Base-by-base conservation (phyloP, 2,797 vertebrate genomes). In the Karalla daura region DNA sequence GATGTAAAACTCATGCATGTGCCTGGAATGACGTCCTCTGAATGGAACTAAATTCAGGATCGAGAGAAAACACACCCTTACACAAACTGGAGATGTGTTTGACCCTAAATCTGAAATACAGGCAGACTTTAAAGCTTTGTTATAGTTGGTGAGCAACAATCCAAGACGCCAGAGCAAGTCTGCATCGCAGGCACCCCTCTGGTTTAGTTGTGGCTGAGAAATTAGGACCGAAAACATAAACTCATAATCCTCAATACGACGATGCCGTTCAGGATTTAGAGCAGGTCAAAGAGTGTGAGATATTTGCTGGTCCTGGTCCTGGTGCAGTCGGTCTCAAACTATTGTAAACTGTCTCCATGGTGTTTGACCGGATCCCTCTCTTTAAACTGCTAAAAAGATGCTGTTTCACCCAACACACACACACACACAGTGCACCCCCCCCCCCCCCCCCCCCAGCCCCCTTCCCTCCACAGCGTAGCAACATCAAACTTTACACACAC, bases 401-500 rank as follows among this genome's bases (percentile, higher is more conserved):
- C 58, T 21, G 63, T 79, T 77, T 74, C 36, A 55, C 35, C 61
- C 51, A 74, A 43, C 73, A 68, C 77, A 78, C 70, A 67, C 21
- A 35, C 46, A 60, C 71, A 67, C 55, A 53, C 54, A 56, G 76
- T 44, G 66, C 52, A 63, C 52, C 70, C 53, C 73, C 44, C 40
- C n/a, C n/a, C n/a, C n/a, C n/a, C n/a, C n/a, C n/a, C n/a, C n/a
- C n/a, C n/a, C n/a, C n/a, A n/a, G n/a, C n/a, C n/a, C n/a, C n/a
- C n/a, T n/a, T n/a, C n/a, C n/a, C 65, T 52, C 45, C 72, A 62
- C 72, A 27, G 54, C 60, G 62, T 47, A 76, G 71, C 68, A 64
- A 82, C 81, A 81, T 75, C 74, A 77, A 90, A 89, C 81, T 89
- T 88, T 73, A 85, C 71, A 74, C 79, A 74, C 72, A 82, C 59